Conservation (phyloP, 2,888 invertebrate species). For the Hyposoter didymator region DNA sequence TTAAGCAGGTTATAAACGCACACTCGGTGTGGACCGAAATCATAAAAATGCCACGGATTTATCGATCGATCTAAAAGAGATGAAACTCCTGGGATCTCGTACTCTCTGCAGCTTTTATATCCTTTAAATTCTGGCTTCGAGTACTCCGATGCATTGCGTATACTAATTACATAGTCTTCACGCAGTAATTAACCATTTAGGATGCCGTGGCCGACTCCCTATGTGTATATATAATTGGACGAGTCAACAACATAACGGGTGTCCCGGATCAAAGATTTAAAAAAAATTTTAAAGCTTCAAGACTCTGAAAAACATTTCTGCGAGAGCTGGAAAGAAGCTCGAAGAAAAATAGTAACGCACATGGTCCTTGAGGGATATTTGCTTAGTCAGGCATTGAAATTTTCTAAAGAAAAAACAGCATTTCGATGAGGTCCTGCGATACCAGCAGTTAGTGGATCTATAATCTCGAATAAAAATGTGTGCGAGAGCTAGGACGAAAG, state of each 20-base stretch:
- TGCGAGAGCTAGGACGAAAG: not conserved
- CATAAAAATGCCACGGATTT: slow-evolving; percentile 34
- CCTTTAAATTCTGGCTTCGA: slow-evolving; percentile 18
- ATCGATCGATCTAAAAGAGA: slow-evolving; percentile 57
- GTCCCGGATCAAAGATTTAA: not conserved
- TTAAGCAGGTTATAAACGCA: slow-evolving; percentile 16
- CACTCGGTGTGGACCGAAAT: slow-evolving; percentile 27
- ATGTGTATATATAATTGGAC: slow-evolving; percentile 8
- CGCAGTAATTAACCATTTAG: slow-evolving; percentile 71
- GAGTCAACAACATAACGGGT: slow-evolving; percentile 12
- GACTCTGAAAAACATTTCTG: not conserved
- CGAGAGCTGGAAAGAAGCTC: not conserved
- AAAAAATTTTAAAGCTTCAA: not conserved
- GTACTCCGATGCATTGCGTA: slow-evolving; percentile 48
- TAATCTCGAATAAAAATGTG: not conserved
- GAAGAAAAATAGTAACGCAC: not conserved
- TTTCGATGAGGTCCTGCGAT: not conserved
- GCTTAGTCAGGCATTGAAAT: not conserved
- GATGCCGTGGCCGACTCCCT: slow-evolving; percentile 36
- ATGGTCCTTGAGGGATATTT: not conserved
- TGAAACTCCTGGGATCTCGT: slow-evolving; percentile 37
- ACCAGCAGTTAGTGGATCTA: not conserved
- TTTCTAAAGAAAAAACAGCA: not conserved
- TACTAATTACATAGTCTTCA: slow-evolving; percentile 68
- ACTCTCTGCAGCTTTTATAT: not conserved